Evolutionary conservation across 1,140 invertebrate species (phyloP).

Genomic region (Radopholus similis): DNA sequence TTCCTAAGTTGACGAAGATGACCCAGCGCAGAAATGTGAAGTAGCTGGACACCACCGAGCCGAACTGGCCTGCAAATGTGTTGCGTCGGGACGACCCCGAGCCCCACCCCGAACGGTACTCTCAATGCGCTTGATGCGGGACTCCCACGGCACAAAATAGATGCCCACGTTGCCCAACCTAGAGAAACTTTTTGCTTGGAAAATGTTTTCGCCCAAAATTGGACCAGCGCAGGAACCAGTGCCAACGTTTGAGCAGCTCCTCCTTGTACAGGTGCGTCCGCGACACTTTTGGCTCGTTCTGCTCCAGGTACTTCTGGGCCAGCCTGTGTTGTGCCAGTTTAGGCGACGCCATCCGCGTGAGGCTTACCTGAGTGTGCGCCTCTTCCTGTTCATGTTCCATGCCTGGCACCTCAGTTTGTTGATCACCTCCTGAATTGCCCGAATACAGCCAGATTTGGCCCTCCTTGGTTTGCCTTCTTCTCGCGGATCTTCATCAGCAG

Average conservation of each 20-base stretch:
- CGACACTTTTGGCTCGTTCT: conserved; percentile 54
- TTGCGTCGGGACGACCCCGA: not conserved
- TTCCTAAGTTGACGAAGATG: conserved; percentile 89
- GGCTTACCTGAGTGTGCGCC: conserved; percentile 69
- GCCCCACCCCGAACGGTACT: conserved; percentile 63
- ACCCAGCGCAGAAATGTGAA: conserved; percentile 94
- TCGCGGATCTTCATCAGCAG: conserved; percentile 84
- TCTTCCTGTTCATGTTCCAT: conserved; percentile 72
- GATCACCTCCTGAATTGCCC: too few relatives aligned
- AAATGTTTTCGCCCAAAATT: not conserved
- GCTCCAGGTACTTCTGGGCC: conserved; percentile 42
- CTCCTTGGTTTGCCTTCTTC: too few relatives aligned
- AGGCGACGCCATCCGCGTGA: not conserved
- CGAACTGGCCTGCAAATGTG: conserved; percentile 72
- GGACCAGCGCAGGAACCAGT: conserved; percentile 65
- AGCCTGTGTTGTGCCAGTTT: conserved; percentile 39
- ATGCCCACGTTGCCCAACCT: conserved; percentile 76
- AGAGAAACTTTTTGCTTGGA: not conserved
- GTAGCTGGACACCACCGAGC: conserved; percentile 92
- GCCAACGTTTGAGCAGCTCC: conserved; percentile 67
- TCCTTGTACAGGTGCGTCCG: conserved; percentile 57
- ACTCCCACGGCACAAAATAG: conserved; percentile 85
- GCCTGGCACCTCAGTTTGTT: conserved; percentile 76
- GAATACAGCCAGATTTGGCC: too few relatives aligned
- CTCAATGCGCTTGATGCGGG: conserved; percentile 90